Base-by-base conservation (phyloP, 2,797 vertebrate species). In the Mionectes olivaceus region DNA sequence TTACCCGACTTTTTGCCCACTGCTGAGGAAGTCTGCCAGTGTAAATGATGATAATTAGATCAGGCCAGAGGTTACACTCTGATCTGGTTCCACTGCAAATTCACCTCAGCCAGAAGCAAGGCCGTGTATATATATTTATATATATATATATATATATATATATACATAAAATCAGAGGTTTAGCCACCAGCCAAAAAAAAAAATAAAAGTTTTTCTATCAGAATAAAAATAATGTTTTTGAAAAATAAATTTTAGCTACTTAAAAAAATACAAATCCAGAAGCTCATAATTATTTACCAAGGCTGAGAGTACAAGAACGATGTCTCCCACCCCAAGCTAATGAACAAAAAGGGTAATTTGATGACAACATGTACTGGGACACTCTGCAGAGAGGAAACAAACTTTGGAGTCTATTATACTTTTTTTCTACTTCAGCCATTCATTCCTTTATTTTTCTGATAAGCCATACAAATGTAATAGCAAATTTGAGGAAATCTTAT, bases 1-100 rank as follows among this genome's bases (percentile, higher is more conserved):
- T 60, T 83, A 82, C 71, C 83, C 73, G 88, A 93, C 90, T 79
- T 94, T 83, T 88, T 89, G 86, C 93, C 89, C 65, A 87, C 77
- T 83, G 25, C 28, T 28, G 56, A 68, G 93, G 87, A 92, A 92
- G 53, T 13, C 18, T 2, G 21, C 46, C 71, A 53, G 53, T 39
- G 33, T 49, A 83, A 94, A 88, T 59, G 89, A 70, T 41, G 77
- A 67, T 67, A 55, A 94, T 53, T 46, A 85, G 64, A 86, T 67
- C 49, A 70, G 91, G 91, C 64, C 89, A 95, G 90, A 94, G 86
- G 89, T 93, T 83, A 71, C 37, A 2, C 76, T 55, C 65, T 73
- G 90, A 90, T 77, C 79, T 65, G 43, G 63, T 87, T 93, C 94
- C 79, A 37, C 64, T 5, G 65, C 67, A 90, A 75, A 82, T 30